Conservation (phyloP, 1,140 invertebrate species). For the Coptotermes formosanus region DNA sequence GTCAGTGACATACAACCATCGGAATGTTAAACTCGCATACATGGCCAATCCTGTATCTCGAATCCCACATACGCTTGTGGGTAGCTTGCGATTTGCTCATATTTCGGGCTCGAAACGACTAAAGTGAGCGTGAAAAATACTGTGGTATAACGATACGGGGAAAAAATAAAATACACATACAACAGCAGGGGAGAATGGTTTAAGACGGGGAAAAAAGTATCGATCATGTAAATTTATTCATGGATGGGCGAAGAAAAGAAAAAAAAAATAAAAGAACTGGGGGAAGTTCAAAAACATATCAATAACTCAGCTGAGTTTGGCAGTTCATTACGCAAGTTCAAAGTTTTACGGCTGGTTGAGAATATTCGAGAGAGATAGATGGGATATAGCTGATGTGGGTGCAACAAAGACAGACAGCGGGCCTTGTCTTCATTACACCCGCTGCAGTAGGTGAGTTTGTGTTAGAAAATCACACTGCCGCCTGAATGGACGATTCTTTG, state of each 20-base stretch:
- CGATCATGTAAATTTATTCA: slow-evolving; percentile 32
- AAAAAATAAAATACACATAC: neutral
- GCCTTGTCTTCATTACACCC: neutral
- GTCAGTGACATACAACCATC: too few relatives aligned
- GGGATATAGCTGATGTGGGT: neutral
- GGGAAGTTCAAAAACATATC: slow-evolving; percentile 27
- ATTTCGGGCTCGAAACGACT: neutral
- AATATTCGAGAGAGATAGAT: neutral
- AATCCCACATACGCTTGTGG: neutral
- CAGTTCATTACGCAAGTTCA: slow-evolving; percentile 26
- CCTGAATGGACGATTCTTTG: too few relatives aligned
- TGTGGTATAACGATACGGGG: neutral
- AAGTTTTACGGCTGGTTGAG: neutral
- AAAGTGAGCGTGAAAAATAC: neutral
- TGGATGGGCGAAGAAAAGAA: slow-evolving; percentile 18
- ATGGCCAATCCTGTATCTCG: neutral
- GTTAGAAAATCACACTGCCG: too few relatives aligned
- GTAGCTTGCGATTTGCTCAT: neutral
- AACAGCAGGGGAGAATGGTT: neutral
- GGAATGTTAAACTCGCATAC: neutral
- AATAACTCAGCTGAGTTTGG: slow-evolving; percentile 33
- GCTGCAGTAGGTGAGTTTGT: neutral
- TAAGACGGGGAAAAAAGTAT: neutral
- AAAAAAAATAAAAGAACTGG: neutral
- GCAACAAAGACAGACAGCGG: neutral